Conservation (phyloP, 2,888 invertebrate genomes). For the Ischnus inquisitorius region DNA sequence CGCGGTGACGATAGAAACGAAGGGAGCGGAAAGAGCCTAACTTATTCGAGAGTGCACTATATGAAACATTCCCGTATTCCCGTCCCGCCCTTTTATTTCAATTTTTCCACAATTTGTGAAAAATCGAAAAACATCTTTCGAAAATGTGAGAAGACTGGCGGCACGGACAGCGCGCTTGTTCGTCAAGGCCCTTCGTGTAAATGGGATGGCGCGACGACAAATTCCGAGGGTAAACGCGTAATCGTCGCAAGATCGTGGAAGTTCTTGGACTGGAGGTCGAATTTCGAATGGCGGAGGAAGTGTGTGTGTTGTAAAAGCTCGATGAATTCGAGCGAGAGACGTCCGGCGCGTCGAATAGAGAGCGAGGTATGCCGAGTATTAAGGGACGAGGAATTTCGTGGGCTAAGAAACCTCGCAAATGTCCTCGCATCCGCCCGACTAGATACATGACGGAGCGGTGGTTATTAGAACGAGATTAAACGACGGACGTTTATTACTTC, state of each 20-base stretch:
- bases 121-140: not conserved
- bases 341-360: conserved; percentile 74
- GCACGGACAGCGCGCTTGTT: not conserved
- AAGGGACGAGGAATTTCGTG: conserved; percentile 69
- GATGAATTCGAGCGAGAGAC: conserved; percentile 62
- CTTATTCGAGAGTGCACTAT: conserved; percentile 39
- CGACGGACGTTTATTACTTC: conserved; percentile 59
- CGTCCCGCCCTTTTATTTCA: not conserved
- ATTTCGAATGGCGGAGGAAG: conserved; percentile 29
- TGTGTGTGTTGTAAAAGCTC: conserved; percentile 43
- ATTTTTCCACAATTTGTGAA: not conserved
- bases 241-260: conserved; percentile 43
- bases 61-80: not conserved
- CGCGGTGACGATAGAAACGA: conserved; percentile 66
- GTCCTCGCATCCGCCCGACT: conserved; percentile 61
- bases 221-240: conserved; percentile 28
- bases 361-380: conserved; percentile 77
- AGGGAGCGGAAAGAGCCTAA: conserved; percentile 54
- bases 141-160: not conserved
- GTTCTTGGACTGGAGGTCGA: not conserved
- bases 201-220: not conserved
- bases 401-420: conserved; percentile 43
- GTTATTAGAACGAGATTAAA: conserved; percentile 71
- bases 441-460: conserved; percentile 26
- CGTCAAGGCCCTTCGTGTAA: not conserved